These are phyloP conservation scores for Leptopilina myrica DNA, from an alignment of 2,888 invertebrate species.

Conservation along the genomic window DNA sequence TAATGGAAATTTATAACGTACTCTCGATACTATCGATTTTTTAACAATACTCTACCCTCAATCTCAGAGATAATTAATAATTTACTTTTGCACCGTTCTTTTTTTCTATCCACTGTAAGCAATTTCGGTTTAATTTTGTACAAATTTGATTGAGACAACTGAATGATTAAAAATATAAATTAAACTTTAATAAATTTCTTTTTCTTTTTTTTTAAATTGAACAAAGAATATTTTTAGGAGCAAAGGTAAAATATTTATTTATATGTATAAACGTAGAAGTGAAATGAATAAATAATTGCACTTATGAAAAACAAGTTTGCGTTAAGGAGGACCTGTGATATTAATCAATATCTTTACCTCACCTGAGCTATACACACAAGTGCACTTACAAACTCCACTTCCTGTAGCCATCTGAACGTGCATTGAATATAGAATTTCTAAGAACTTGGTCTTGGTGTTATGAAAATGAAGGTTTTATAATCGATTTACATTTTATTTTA, in stretches of 20 bases:
- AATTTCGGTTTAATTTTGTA: too few species aligned
- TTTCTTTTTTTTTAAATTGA: background rate
- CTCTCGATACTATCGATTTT: too few species aligned
- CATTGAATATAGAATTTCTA: conserved; percentile 28
- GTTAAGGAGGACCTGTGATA: conserved; percentile 26
- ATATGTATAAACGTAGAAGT: background rate
- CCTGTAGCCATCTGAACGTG: conserved; percentile 35
- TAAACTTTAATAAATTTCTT: too few species aligned
- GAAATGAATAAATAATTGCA: background rate
- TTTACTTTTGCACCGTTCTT: too few species aligned
- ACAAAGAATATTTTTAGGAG: background rate
- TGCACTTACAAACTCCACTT: conserved; percentile 32
- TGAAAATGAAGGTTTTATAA: conserved; percentile 14
- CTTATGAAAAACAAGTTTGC: conserved; percentile 18
- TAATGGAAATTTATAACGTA: too few species aligned
- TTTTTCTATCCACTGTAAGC: too few species aligned
- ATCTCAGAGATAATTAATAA: too few species aligned
- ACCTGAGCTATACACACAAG: conserved; percentile 38
- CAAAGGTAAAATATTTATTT: conserved; percentile 2
- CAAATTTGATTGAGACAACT: too few species aligned
- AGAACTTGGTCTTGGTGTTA: conserved; percentile 14
- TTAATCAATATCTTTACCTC: conserved; percentile 42
- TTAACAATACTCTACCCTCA: too few species aligned
- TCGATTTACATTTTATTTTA: conserved; percentile 3
- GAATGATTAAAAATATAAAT: too few species aligned